Percentiles rank a stretch among this genome's conserved stretches.
These are phyloP conservation scores for Nezara viridula DNA, from an alignment of 2,888 invertebrate genomes.

Conservation along the genomic window DNA sequence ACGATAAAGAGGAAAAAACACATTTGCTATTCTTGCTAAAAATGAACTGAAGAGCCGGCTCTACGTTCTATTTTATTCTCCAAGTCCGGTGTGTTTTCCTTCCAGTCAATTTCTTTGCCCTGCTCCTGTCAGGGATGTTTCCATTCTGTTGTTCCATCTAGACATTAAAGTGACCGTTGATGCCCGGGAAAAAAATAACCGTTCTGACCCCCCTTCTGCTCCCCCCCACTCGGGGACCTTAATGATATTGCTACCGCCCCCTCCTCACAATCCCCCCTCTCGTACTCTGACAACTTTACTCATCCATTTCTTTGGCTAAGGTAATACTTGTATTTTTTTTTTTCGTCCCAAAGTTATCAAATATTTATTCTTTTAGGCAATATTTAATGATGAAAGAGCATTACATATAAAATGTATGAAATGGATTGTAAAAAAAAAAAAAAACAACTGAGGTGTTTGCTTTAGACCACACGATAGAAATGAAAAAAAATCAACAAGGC, in stretches of 20 bases:
- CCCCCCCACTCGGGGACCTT: background rate
- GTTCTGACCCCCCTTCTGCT: background rate
- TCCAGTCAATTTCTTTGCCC: conserved; percentile 33
- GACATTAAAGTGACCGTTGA: conserved; percentile 33
- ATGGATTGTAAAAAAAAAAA: too few relatives aligned
- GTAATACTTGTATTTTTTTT: background rate
- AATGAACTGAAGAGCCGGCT: background rate
- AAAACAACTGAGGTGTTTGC: too few relatives aligned
- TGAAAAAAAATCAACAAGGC: too few relatives aligned
- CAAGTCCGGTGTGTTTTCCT: background rate
- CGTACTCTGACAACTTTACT: background rate
- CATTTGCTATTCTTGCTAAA: conserved; percentile 4
- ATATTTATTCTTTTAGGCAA: background rate
- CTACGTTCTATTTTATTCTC: background rate
- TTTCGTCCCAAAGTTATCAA: background rate
- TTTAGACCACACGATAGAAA: too few relatives aligned
- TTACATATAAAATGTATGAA: too few relatives aligned
- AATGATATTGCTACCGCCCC: background rate
- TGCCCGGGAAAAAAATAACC: background rate
- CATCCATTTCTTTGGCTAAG: background rate
- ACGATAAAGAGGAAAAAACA: background rate
- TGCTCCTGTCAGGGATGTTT: background rate
- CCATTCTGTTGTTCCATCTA: background rate
- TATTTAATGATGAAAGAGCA: too few relatives aligned
- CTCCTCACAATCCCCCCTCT: background rate